Evolutionary conservation across 2,113 vertebrate genomes (phyloP), one percentile per base, ranked within the genome.

Genomic region (Scytalopus superciliaris): DNA sequence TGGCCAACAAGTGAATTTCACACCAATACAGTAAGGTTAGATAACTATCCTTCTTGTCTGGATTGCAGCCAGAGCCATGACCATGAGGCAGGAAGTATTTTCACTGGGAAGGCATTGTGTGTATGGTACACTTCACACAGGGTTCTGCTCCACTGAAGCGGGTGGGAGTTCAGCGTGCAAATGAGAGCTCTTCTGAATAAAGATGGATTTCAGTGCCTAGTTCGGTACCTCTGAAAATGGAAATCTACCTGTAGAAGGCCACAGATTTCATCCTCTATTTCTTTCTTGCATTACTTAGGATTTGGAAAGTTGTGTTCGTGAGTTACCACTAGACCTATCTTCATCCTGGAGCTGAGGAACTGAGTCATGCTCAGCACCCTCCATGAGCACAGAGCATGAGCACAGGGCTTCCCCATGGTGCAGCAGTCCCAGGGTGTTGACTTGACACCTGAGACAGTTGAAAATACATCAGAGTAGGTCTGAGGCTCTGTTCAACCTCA

Each of bases 381-480:
- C 40, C 40, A 39, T 1, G 3, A 66, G 44, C 35, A 28, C 19
- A 1, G 3, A 35, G 47, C 19, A 22, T 1, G 2, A 74, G 11
- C 52, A 39, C 9, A 23, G 15, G 25, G 21, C 11, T 69, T 74
- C 9, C 8, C 73, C 0, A 0, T 3, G 7, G 63, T 66, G 19
- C 72, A 86, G 75, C 76, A 59, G 30, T 35, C 64, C 33, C 37
- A 45, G 6, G 10, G 19, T 82, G 19, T 40, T 0, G 0, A 19
- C 28, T 21, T 25, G 49, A 33, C 14, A 22, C 30, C 45, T n/a
- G 49, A 73, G 55, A 30, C 67, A 67, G 33, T 27, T 88, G 72
- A 47, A 66, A 74, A 47, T 33, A 37, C 25, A 52, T 31, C 52
- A 49, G 17, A 78, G 59, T 9, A 77, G 24, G 27, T 47, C 56